Evolutionary conservation across 2,113 vertebrate genomes (phyloP).

Genomic region (Calyptomena viridis): DNA sequence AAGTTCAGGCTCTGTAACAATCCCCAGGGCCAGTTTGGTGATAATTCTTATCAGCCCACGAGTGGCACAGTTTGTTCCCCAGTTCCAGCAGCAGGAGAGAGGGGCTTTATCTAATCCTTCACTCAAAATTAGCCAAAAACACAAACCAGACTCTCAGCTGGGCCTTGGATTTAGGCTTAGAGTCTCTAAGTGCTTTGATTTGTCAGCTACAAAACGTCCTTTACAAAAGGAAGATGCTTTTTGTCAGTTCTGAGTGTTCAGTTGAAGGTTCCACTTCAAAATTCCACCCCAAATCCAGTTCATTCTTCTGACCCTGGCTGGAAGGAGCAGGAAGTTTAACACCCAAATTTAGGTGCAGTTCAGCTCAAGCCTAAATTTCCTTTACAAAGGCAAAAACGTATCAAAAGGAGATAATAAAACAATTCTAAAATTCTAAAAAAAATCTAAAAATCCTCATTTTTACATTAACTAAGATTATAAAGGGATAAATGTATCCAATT

Average conservation of each 20-base stretch:
- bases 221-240: background rate
- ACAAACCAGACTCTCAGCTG: background rate
- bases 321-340: background rate
- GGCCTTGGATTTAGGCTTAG: background rate
- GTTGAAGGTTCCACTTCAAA: background rate
- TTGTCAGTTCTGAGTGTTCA: background rate
- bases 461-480: background rate
- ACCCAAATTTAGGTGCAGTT: background rate
- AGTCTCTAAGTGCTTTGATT: background rate
- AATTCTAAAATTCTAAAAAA: background rate
- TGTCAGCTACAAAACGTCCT: background rate
- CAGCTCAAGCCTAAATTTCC: background rate
- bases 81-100: background rate
- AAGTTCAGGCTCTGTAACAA: background rate
- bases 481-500: rapidly evolving
- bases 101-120: background rate
- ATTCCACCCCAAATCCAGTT: background rate
- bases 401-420: background rate
- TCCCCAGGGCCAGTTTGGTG: background rate
- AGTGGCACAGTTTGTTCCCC: background rate
- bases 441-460: too few relatives aligned
- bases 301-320: background rate
- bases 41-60: background rate
- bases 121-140: background rate
- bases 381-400: background rate